Percentiles rank a stretch among this genome's conserved stretches.
These are phyloP conservation scores for Suillia variegata DNA, from an alignment of 2,888 invertebrate species.

Conservation along the genomic window DNA sequence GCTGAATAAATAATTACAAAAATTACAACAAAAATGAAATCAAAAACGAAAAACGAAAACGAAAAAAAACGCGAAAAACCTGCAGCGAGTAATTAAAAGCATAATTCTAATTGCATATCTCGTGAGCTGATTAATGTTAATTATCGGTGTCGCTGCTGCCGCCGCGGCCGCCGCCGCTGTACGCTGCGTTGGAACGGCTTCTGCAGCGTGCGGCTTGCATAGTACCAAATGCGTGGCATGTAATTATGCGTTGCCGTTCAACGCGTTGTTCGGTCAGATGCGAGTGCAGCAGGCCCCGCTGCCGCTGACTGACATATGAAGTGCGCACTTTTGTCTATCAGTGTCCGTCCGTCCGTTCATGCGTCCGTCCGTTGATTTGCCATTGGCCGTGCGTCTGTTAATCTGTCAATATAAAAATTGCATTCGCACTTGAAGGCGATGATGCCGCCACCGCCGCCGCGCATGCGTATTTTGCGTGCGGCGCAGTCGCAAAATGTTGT, in stretches of 20 bases:
- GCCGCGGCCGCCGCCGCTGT: neutral
- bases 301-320: neutral
- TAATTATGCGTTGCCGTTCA: slow-evolving; percentile 16
- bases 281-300: no score
- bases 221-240: neutral
- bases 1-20: no score
- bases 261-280: slow-evolving; percentile 15
- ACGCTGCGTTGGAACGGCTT: no score
- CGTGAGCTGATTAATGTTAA: slow-evolving; percentile 53
- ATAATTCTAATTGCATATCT: slow-evolving; percentile 52
- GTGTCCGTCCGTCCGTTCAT: slow-evolving; percentile 6
- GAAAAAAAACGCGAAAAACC: no score
- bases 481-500: neutral
- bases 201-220: no score
- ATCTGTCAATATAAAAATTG: slow-evolving; percentile 37
- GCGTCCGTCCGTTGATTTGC: slow-evolving; percentile 22
- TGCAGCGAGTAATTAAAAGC: slow-evolving; percentile 42
- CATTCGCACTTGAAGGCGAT: neutral
- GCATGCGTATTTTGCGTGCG: slow-evolving; percentile 6
- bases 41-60: no score
- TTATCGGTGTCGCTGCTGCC: slow-evolving; percentile 37
- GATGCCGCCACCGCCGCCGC: slow-evolving; percentile 1
- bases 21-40: no score
- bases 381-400: slow-evolving; percentile 30
- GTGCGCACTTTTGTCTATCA: neutral